Percentiles rank a stretch among this genome's conserved stretches.
Conservation (phyloP, 2,888 invertebrate species). For the Drosophila phalerata region DNA sequence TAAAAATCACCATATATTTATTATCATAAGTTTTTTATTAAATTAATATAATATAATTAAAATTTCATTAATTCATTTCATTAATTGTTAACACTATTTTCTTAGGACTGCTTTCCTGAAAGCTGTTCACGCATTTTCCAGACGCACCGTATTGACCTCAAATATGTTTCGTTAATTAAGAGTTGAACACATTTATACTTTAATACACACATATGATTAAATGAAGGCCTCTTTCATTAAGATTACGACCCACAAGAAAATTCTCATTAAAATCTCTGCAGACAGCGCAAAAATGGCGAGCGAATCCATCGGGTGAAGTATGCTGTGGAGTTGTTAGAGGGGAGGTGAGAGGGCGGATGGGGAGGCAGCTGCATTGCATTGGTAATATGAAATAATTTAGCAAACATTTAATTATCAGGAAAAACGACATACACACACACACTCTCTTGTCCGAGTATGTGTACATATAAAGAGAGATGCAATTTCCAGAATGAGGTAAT, state of each 20-base stretch:
- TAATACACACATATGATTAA: slow-evolving; percentile 5
- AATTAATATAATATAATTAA: background rate
- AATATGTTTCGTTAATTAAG: slow-evolving; percentile 63
- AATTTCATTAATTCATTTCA: no score
- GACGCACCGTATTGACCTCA: slow-evolving; percentile 56
- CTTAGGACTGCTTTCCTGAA: background rate
- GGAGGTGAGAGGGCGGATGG: background rate
- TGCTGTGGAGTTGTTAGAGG: background rate
- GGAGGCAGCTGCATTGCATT: slow-evolving; percentile 22
- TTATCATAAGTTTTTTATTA: no score
- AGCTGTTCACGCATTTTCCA: background rate
- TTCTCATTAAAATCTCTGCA: slow-evolving; percentile 58
- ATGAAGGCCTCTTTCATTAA: slow-evolving; percentile 47
- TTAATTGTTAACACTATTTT: background rate
- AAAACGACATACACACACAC: slow-evolving; percentile 39
- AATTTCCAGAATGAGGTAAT: slow-evolving; percentile 73
- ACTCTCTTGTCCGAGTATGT: no score
- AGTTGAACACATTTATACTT: slow-evolving; percentile 27
- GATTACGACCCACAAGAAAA: slow-evolving; percentile 46
- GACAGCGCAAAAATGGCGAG: slow-evolving; percentile 37
- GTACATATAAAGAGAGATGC: slow-evolving; percentile 57
- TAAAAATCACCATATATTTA: no score
- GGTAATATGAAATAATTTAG: slow-evolving; percentile 53
- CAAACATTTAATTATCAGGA: slow-evolving; percentile 72
- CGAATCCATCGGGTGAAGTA: slow-evolving; percentile 14